Base-by-base conservation (phyloP, 2,888 invertebrate genomes). In the Diplazon laetatorius region DNA sequence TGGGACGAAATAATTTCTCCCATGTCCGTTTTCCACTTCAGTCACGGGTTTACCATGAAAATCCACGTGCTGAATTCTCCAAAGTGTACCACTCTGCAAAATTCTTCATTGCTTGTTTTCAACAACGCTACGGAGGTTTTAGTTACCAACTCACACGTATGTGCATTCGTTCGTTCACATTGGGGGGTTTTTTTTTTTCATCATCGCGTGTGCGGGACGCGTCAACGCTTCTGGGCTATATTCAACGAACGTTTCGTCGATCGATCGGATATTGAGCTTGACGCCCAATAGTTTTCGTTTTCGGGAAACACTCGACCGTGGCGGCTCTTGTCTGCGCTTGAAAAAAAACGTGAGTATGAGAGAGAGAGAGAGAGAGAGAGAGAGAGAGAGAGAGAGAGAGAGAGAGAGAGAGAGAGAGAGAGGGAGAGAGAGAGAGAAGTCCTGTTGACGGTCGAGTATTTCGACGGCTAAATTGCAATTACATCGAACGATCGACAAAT, bases 111-210 rank as follows among this genome's bases (percentile, higher is more conserved):
- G 66, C 52, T 16, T 14, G 52, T 55, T 66, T 59, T 59, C 39
- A 37, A 37, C 39, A 12, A 1, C 16, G 37, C 10, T 30, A 59
- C 12, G 12, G 35, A 59, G 37, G 37, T 39, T 55, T 55, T 55
- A 12, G 37, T 12, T 59, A 18, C 48, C 20, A 18, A 12, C 18
- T 6, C 16, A 18, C 18, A 5, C 10, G 20, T 3, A 12, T 20
- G 52, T 39, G 42, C 39, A 39, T 66, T 52, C 39, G 52, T 66
- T 30, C 22, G 14, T 46, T 25, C 46, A 35, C 62, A 42, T 71
- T 71, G 62, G 62, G n/a, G n/a, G n/a, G n/a, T n/a, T n/a, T n/a
- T n/a, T n/a, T 42, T 48, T 70, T 71, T 71, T 71, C 62, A 39
- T 62, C 52, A 62, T 62, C 42, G 70, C 39, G 20, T 16, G 10